Evolutionary conservation across 1,140 invertebrate species (phyloP), one percentile per base, ranked within the genome.

Genomic region (Diploscapter pachys): DNA sequence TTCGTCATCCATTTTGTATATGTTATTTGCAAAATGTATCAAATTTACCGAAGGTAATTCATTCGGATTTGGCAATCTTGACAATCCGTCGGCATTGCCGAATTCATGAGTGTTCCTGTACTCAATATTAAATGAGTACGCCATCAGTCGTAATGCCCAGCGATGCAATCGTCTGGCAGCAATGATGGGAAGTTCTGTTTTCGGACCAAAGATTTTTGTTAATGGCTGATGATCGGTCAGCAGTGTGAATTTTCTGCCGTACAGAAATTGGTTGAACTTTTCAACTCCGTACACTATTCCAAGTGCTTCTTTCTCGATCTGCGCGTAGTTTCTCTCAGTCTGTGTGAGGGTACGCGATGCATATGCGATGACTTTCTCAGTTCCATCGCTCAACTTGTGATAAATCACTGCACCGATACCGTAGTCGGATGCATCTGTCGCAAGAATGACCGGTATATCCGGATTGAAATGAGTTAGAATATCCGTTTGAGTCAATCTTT

Each of bases 151-250:
- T 5, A 86, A 53, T 8, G 86, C 84, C 81, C 84, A 87, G 11
- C 86, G 71, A 71, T 88, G 86, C 48, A 87, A 64, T 48, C 87
- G 63, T 4, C 76, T 76, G 8, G 85, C 82, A 54, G 82, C 73
- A 56, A 84, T 76, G 4, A 73, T 72, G 51, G 86, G 81, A 11
- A 85, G 80, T 68, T 67, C 85, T 72, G 75, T 85, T 59, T 79
- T 82, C 65, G 54, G 59, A 9, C 85, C 81, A 56, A 87, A 87
- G 67, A 87, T 85, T 71, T 73, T 63, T 6, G 83, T 79, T 13
- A 89, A 70, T 0, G 88, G 86, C 67, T 87, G 86, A 70, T 89
- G 88, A 73, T 89, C 87, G 4, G 86, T 89, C 11, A 83, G 71
- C 3, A 89, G 75, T 67, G 75, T 86, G 73, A 89, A 88, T 49